These are phyloP conservation scores for Lynx canadensis DNA, from an alignment of 2,113 vertebrate genomes.

Conservation along the genomic window DNA sequence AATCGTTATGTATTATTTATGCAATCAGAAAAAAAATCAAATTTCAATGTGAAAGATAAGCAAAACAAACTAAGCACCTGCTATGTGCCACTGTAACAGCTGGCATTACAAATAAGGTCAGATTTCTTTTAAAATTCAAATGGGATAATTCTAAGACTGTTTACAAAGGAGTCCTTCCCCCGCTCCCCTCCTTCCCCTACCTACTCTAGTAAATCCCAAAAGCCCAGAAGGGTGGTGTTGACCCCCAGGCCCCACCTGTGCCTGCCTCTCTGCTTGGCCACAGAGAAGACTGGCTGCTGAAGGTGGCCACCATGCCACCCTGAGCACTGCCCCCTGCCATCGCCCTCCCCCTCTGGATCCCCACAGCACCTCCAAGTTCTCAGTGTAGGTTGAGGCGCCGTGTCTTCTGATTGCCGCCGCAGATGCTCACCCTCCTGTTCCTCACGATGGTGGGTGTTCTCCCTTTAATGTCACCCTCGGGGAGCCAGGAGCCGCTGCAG, in stretches of 20 bases:
- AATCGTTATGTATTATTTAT: not conserved
- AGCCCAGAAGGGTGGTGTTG: not conserved
- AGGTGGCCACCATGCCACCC: rapidly evolving
- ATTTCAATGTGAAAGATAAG: not conserved
- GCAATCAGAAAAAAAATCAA: not conserved
- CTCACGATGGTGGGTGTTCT: not conserved
- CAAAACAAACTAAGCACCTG: not conserved
- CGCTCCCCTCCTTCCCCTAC: not conserved
- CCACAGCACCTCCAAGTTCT: not conserved
- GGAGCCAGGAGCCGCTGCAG: not conserved
- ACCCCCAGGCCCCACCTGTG: no score
- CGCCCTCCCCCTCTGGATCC: not conserved
- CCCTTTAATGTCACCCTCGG: not conserved
- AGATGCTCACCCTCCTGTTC: not conserved
- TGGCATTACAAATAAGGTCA: not conserved
- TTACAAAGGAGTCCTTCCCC: not conserved
- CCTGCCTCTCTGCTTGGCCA: not conserved
- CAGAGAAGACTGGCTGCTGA: no score
- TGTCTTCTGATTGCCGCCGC: not conserved
- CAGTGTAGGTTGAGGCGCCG: not conserved
- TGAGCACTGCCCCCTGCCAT: rapidly evolving
- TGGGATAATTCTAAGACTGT: not conserved
- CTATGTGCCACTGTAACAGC: not conserved
- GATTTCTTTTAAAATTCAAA: not conserved
- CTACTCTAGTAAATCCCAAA: not conserved